Percentiles rank a stretch among this genome's conserved stretches.
Conservation (phyloP, 2,113 vertebrate genomes). For the Nothoprocta perdicaria region DNA sequence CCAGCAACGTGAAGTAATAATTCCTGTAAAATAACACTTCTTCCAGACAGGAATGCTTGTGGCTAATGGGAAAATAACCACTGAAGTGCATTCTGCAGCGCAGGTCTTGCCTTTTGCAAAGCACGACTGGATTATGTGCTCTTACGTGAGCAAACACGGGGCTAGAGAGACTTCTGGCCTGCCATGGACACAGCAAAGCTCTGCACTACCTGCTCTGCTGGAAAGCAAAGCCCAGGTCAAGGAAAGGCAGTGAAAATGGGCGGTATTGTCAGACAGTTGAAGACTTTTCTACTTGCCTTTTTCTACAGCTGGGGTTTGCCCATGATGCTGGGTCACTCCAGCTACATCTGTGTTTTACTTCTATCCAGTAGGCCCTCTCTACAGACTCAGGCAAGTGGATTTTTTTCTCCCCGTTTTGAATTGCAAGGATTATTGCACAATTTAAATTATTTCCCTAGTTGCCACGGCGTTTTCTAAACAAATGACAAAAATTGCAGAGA, state of each 20-base stretch:
- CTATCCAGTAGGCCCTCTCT: background rate
- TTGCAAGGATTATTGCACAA: background rate
- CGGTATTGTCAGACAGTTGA: background rate
- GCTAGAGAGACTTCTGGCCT: background rate
- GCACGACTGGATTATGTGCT: background rate
- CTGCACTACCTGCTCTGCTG: background rate
- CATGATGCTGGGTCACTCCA: background rate
- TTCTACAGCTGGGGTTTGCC: background rate
- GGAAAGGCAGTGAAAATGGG: background rate
- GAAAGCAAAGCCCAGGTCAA: accelerated
- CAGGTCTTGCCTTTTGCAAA: background rate
- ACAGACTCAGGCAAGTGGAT: background rate
- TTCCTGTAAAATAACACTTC: background rate
- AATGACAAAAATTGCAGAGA: background rate
- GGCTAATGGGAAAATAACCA: background rate
- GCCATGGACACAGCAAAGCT: background rate
- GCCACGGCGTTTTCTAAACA: background rate
- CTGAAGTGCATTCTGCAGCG: background rate
- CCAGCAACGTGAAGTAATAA: background rate
- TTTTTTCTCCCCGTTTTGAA: background rate
- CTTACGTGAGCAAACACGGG: background rate
- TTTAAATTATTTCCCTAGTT: background rate
- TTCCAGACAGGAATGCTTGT: background rate
- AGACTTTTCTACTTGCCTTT: background rate
- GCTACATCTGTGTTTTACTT: background rate